Percentiles rank a stretch among this genome's conserved stretches.
These are phyloP conservation scores for Apotomis betuletana DNA, from an alignment of 2,888 invertebrate genomes.

Conservation along the genomic window DNA sequence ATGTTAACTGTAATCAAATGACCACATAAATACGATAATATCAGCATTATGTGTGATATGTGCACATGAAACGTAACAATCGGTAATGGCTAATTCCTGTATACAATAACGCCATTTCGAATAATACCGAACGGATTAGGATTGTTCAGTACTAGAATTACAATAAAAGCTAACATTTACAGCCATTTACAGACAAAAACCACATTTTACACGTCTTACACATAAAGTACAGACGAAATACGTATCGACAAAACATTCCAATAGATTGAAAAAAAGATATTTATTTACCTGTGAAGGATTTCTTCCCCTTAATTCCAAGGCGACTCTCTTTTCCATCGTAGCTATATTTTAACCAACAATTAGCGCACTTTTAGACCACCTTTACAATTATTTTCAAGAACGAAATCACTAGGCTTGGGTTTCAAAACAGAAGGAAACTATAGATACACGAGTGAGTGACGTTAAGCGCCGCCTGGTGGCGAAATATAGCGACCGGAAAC, in stretches of 20 bases:
- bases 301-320: slow-evolving; percentile 96
- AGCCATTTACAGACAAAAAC: slow-evolving; percentile 49
- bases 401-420: slow-evolving; percentile 82
- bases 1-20: slow-evolving; percentile 35
- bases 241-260: slow-evolving; percentile 83
- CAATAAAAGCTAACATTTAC: slow-evolving; percentile 9
- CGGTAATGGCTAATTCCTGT: slow-evolving; percentile 79
- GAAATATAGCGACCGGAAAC: slow-evolving; percentile 66
- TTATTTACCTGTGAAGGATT: slow-evolving; percentile 93
- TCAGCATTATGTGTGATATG: slow-evolving; percentile 54
- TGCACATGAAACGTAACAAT: slow-evolving; percentile 81
- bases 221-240: slow-evolving; percentile 72
- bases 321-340: slow-evolving; percentile 97
- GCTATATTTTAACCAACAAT: slow-evolving; percentile 61
- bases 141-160: slow-evolving; percentile 11
- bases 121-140: slow-evolving; percentile 56
- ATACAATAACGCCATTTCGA: slow-evolving; percentile 77
- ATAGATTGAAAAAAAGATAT: slow-evolving; percentile 67
- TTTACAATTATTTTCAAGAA: slow-evolving; percentile 72
- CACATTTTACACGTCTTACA: slow-evolving; percentile 59
- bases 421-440: slow-evolving; percentile 85
- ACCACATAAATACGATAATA: slow-evolving; percentile 44
- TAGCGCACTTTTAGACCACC: slow-evolving; percentile 63
- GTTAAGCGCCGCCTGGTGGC: slow-evolving; percentile 77
- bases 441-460: slow-evolving; percentile 81